These are phyloP conservation scores for Nycticorax nycticorax DNA, from an alignment of 2,113 vertebrate genomes.

Conservation along the genomic window DNA sequence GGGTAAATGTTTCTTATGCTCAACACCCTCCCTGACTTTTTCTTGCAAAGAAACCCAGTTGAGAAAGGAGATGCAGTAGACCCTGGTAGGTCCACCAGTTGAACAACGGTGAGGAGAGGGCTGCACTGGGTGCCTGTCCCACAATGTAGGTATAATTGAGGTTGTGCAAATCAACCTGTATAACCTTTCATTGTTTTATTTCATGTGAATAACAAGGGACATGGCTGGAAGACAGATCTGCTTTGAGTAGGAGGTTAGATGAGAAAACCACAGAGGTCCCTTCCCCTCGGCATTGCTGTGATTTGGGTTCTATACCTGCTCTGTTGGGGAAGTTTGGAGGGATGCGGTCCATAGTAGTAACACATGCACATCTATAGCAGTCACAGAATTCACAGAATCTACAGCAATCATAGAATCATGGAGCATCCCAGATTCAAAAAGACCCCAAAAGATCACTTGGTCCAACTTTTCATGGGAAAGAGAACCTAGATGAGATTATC, in stretches of 20 bases:
- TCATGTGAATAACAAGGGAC: background rate
- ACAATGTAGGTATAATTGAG: fast-evolving
- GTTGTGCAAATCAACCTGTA: background rate
- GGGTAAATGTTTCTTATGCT: background rate
- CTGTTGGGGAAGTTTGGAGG: background rate
- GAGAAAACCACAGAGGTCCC: background rate
- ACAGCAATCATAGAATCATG: background rate
- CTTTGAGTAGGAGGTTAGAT: background rate
- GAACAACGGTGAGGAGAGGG: background rate
- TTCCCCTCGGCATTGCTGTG: background rate
- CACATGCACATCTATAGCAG: background rate
- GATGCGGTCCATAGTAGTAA: background rate
- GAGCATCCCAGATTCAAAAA: background rate
- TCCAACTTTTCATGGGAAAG: background rate
- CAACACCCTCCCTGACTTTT: background rate
- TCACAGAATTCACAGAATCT: too few relatives aligned
- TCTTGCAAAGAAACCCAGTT: background rate
- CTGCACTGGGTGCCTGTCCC: background rate
- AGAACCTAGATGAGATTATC: background rate
- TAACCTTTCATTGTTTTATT: background rate
- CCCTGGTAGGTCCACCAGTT: background rate
- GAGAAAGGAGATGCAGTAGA: background rate
- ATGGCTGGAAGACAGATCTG: background rate
- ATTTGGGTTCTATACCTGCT: background rate
- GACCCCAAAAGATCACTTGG: background rate